Conservation (phyloP, 2,888 invertebrate genomes). For the Noctua pronuba region DNA sequence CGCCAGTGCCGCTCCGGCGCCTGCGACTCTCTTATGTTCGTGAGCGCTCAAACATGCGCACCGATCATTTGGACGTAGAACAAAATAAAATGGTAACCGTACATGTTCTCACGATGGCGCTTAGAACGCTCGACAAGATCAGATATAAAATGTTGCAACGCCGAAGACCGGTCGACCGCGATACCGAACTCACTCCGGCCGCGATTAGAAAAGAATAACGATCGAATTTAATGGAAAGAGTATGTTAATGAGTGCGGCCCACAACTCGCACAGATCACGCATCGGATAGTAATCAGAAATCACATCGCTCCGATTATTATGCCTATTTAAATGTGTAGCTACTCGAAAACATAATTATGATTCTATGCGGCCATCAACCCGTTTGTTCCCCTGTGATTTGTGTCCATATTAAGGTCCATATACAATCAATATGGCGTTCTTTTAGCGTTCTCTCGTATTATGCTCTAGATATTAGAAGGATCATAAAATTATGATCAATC, state of each 20-base stretch:
- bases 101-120: constrained; percentile 88
- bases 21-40: constrained; percentile 21
- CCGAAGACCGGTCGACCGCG: constrained; percentile 82
- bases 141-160: constrained; percentile 84
- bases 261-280: constrained; percentile 69
- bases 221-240: constrained; percentile 75
- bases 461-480: constrained; percentile 54
- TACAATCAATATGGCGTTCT: constrained; percentile 24
- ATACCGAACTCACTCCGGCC: constrained; percentile 77
- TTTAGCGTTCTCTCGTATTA: constrained; percentile 40
- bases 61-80: constrained; percentile 63
- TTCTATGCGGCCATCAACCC: constrained; percentile 73
- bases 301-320: constrained; percentile 74
- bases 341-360: constrained; percentile 74
- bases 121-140: constrained; percentile 78
- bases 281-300: constrained; percentile 72
- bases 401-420: constrained; percentile 34
- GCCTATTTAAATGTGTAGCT: constrained; percentile 72
- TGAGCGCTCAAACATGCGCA: constrained; percentile 61
- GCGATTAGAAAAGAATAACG: constrained; percentile 80
- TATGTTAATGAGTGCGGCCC: constrained; percentile 74
- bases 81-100: constrained; percentile 74
- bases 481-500: constrained; percentile 60
- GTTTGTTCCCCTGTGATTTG: constrained; percentile 65
- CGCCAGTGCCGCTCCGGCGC: constrained; percentile 7